These are phyloP conservation scores for Tetraneura akinire DNA, from an alignment of 1,140 invertebrate species.

Conservation along the genomic window DNA sequence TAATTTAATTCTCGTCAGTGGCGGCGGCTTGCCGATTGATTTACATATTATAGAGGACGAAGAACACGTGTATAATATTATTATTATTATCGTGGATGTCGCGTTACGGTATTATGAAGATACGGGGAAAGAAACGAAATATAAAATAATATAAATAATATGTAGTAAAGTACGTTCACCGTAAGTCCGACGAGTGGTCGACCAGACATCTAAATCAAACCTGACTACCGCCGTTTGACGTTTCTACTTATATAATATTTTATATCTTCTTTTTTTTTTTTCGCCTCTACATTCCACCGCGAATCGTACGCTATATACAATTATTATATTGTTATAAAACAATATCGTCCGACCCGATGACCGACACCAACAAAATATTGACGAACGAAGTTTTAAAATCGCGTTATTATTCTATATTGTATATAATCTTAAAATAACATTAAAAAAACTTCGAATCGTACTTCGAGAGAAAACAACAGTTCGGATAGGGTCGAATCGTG, in stretches of 20 bases:
- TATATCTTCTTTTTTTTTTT: background rate
- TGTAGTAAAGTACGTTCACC: background rate
- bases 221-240: slow-evolving; percentile 9
- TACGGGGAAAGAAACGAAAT: background rate
- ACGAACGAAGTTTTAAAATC: too few species aligned
- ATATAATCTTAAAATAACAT: too few species aligned
- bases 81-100: background rate
- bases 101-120: background rate
- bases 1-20: too few species aligned
- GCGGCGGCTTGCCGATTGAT: too few species aligned
- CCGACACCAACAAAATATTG: too few species aligned
- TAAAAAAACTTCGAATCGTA: too few species aligned
- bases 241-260: slow-evolving; percentile 19
- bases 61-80: background rate
- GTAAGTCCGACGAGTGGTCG: background rate
- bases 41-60: background rate
- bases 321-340: too few species aligned
- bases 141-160: background rate
- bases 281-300: background rate
- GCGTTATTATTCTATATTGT: too few species aligned
- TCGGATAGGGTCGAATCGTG: too few species aligned
- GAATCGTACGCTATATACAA: too few species aligned
- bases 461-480: too few species aligned
- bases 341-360: too few species aligned
- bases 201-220: slow-evolving; percentile 46